Evolutionary conservation across 2,797 vertebrate genomes (phyloP), one percentile per base, ranked within the genome.

Genomic region (Todus mexicanus): DNA sequence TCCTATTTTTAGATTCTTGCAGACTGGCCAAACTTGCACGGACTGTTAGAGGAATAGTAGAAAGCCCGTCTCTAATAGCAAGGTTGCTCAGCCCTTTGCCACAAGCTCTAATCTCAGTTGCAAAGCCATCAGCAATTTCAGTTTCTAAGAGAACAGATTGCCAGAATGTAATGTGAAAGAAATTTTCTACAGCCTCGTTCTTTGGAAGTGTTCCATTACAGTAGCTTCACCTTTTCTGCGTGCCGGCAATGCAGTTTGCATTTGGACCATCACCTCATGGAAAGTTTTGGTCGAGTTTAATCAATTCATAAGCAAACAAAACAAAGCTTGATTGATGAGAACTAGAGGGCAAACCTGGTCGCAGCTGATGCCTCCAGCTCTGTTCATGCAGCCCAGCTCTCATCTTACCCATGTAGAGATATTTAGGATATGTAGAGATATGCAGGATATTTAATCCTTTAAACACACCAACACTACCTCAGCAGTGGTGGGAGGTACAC

Each of bases 161-260:
- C 15, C 12, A 37, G 79, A 35, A 45, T 35, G 11, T 29, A 29
- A 19, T 6, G 12, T 8, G 21, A 50, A 71, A n/a, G 45, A 83
- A 17, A 9, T 85, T 87, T 68, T 61, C 23, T 40, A 10, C 56
- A 82, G 47, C 59, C 21, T 51, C 51, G 22, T 56, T 37, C 31
- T 89, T 43, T 21, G 40, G 48, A 51, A 65, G 15, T 8, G 38
- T 42, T 81, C 27, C 29, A 13, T 42, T 60, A 16, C 7, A 10
- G 6, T 4, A 40, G 23, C 33, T 82, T 47, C 63, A 4, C 19
- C 3, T 80, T 19, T 25, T 33, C 15, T 1, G 0, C 0, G 1
- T 42, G n/a, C 73, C 3, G 1, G 51, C n/a, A n/a, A n/a, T n/a
- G 51, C 9, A 0, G 11, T 53, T 68, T 37, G 47, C 40, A 5